Base-by-base conservation (phyloP, 1,140 invertebrate species). In the Zaprionus africanus region DNA sequence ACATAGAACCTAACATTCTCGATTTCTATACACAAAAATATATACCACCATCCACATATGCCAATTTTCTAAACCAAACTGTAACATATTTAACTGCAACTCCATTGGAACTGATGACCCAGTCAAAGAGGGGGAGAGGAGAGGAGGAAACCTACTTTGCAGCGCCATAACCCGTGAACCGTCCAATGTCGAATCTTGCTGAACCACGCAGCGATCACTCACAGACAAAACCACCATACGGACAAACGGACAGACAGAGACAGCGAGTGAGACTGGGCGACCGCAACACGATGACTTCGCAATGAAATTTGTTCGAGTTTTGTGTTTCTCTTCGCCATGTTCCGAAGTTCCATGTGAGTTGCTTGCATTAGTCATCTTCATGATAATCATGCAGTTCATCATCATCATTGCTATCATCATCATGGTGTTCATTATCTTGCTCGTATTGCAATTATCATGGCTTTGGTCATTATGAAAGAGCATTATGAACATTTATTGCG, bases 341-440 rank as follows among this genome's bases (percentile, higher is more conserved):
- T 54, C 19, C 34, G 41, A 54, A 60, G 63, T 73, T 73, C 57
- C 64, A 68, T 68, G 58, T 22, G 71, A 74, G 71, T 69, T 74
- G 49, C 38, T 74, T 62, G 78, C 28, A 73, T 79, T 76, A 79
- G 78, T 79, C 78, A 79, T 79, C 66, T 34, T 31, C 38, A 53
- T 60, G 7, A 43, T 60, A 6, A 36, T 56, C 11, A 63, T 51
- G 12, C 43, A 41, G 3, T 43, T 61, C 12, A 41, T 54, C 13
- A 54, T 28, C 74, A 61, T 76, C 17, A 57, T 56, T 6, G 57
- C 17, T n/a, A 62, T 62, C 4, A 31, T 58, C n/a, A 17, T 24
- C 13, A 26, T 17, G 15, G 17, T 57, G 9, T n/a, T 41, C 24
- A 34, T 34, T 34, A 34, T 34, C 31, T 34, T 9, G 9, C 9